These are phyloP conservation scores for Drosophila yakuba DNA, from an alignment of 1,140 invertebrate species.

Conservation along the genomic window DNA sequence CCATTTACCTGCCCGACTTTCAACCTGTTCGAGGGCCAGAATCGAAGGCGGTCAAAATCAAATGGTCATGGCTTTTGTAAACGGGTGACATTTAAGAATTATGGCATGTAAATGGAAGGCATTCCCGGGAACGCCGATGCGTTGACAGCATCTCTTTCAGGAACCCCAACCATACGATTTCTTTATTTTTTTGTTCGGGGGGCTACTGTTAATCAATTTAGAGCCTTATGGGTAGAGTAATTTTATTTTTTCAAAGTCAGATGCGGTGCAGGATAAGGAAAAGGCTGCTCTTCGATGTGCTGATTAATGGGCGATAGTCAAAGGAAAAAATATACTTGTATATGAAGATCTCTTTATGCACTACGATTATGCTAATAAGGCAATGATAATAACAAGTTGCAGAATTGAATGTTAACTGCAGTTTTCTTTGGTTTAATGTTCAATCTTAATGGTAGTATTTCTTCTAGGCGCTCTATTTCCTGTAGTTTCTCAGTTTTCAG, in stretches of 20 bases:
- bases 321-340: neutral
- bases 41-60: conserved; percentile 67
- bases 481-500: neutral
- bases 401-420: neutral
- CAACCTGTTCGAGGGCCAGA: conserved; percentile 63
- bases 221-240: conserved; percentile 57
- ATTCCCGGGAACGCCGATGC: conserved; percentile 66
- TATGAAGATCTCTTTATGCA: too few relatives aligned
- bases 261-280: conserved; percentile 67
- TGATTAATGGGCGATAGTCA: conserved; percentile 23
- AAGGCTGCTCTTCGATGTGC: conserved; percentile 41
- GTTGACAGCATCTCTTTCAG: conserved; percentile 65
- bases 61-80: conserved; percentile 78
- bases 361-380: too few relatives aligned
- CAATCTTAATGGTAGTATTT: neutral
- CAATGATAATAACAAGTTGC: too few relatives aligned
- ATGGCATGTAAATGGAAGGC: conserved; percentile 81
- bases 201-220: conserved; percentile 82
- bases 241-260: conserved; percentile 36
- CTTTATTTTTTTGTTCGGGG: neutral
- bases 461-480: neutral
- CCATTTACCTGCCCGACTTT: conserved; percentile 33
- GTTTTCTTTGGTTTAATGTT: neutral
- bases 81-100: conserved; percentile 82
- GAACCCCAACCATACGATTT: neutral